These are phyloP conservation scores for Fabriciana adippe DNA, from an alignment of 2,888 invertebrate genomes.

Conservation along the genomic window DNA sequence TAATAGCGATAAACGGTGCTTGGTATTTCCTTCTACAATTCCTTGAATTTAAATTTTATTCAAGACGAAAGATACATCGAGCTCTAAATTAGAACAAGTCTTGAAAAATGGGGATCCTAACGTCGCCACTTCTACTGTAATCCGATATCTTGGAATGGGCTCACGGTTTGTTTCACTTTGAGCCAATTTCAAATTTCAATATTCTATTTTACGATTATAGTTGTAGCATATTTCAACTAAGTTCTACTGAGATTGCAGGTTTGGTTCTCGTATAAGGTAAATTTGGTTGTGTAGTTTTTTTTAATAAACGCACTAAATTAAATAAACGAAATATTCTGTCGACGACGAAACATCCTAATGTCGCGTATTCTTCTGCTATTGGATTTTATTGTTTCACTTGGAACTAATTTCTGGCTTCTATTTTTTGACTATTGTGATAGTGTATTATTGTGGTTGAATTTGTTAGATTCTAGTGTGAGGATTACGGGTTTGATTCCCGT, in stretches of 20 bases:
- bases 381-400: no score
- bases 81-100: slow-evolving; percentile 32
- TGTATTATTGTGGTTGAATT: no score
- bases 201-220: neutral
- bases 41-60: slow-evolving; percentile 25
- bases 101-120: slow-evolving; percentile 35
- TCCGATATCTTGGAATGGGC: slow-evolving; percentile 39
- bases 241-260: neutral
- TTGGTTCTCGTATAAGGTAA: neutral
- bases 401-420: no score
- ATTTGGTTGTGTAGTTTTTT: neutral
- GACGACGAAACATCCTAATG: no score
- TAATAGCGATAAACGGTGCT: slow-evolving; percentile 17
- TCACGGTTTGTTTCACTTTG: slow-evolving; percentile 29
- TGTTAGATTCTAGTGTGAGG: no score
- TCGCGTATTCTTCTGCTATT: no score
- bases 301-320: neutral
- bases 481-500: no score
- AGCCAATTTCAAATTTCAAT: slow-evolving; percentile 8
- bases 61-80: slow-evolving; percentile 29
- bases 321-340: no score
- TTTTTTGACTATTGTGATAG: no score
- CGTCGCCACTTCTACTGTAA: slow-evolving; percentile 38
- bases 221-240: neutral
- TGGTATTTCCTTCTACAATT: slow-evolving; percentile 15